Conservation (phyloP, 2,888 invertebrate species). For the Vanessa cardui region DNA sequence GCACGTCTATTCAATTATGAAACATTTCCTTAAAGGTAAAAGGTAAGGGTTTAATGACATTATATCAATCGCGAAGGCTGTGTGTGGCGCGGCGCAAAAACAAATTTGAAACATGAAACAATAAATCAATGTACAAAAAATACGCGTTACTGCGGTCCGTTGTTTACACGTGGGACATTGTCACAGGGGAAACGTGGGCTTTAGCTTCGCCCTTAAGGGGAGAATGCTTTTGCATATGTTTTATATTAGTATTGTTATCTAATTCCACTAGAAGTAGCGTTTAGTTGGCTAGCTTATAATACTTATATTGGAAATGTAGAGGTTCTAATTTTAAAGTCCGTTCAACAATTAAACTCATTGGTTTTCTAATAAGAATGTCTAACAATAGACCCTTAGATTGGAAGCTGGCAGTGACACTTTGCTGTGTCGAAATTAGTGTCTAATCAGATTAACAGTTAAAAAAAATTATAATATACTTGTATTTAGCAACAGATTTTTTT, state of each 20-base stretch:
- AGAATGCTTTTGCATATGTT: slow-evolving; percentile 45
- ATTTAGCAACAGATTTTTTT: no score
- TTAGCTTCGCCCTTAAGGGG: slow-evolving; percentile 46
- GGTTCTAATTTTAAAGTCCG: no score
- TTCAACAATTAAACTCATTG: no score
- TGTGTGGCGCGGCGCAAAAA: slow-evolving; percentile 75
- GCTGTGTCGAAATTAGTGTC: no score
- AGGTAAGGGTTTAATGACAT: slow-evolving; percentile 2
- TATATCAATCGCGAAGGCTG: slow-evolving; percentile 54
- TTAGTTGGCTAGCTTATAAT: no score
- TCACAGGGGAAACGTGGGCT: slow-evolving; percentile 52
- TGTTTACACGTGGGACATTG: slow-evolving; percentile 72
- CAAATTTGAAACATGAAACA: slow-evolving; percentile 74
- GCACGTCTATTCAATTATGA: background rate
- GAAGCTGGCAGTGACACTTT: no score
- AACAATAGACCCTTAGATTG: no score
- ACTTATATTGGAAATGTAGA: no score
- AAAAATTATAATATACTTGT: no score
- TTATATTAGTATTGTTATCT: background rate
- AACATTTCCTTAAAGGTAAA: background rate
- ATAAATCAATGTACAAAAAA: slow-evolving; percentile 80
- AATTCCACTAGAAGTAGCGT: no score
- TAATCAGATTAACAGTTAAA: no score
- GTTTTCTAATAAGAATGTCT: no score
- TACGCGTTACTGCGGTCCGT: slow-evolving; percentile 75